Percentiles rank a stretch among this genome's conserved stretches.
These are phyloP conservation scores for Nomada fucata DNA, from an alignment of 2,888 invertebrate genomes.

Conservation along the genomic window DNA sequence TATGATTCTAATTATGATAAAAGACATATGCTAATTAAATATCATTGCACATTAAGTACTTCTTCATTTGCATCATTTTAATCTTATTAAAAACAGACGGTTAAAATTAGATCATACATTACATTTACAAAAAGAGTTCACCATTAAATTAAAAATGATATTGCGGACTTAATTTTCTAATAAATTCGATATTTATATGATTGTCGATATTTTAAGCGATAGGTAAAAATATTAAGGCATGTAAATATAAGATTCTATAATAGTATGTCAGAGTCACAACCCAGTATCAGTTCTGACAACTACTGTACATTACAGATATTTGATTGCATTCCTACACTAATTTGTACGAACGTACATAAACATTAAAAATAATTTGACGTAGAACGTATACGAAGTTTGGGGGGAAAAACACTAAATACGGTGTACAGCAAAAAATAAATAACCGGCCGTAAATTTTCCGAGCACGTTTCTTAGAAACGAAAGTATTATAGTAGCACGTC, in stretches of 20 bases:
- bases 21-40: background rate
- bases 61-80: background rate
- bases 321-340: conserved; percentile 2
- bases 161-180: background rate
- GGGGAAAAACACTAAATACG: conserved; percentile 12
- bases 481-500: conserved; percentile 35
- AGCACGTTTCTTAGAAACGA: conserved; percentile 74
- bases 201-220: background rate
- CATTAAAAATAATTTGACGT: conserved; percentile 4
- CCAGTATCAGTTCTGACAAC: conserved; percentile 52
- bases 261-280: conserved; percentile 53
- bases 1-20: background rate
- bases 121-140: background rate
- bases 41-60: conserved; percentile 1
- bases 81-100: conserved; percentile 5
- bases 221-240: conserved; percentile 15
- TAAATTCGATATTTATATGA: background rate
- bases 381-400: background rate
- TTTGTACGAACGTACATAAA: conserved; percentile 18
- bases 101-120: background rate
- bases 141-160: background rate
- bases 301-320: conserved; percentile 54
- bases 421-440: conserved; percentile 73
- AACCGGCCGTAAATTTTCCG: conserved; percentile 77
- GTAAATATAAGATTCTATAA: conserved; percentile 49